A percentile compares a stretch with the other conserved stretches of the same genome.
Conservation (phyloP, 1,140 invertebrate genomes). For the Ceratitis capitata region DNA sequence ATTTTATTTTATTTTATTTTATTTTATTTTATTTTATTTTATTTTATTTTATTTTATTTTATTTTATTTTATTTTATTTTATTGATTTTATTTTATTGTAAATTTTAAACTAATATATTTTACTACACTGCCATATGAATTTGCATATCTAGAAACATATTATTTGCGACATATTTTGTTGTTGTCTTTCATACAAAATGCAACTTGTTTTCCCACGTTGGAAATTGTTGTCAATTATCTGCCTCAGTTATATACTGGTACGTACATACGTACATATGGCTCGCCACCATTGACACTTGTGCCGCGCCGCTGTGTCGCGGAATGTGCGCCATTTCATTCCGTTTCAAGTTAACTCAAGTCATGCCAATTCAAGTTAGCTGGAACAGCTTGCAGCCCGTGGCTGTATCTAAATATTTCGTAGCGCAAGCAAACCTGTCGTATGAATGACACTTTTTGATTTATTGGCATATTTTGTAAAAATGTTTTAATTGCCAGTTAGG, state of each 20-base stretch:
- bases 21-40: too few species aligned
- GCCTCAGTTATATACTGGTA: too few species aligned
- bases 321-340: background rate
- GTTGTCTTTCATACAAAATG: background rate
- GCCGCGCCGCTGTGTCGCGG: slow-evolving; percentile 22
- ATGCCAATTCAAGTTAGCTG: background rate
- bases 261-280: too few species aligned
- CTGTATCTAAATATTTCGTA: background rate
- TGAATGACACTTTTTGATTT: slow-evolving; percentile 27
- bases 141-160: background rate
- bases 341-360: background rate
- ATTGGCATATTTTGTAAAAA: slow-evolving; percentile 35
- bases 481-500: slow-evolving; percentile 33
- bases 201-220: slow-evolving; percentile 32
- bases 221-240: slow-evolving; percentile 34
- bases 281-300: slow-evolving; percentile 22
- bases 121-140: background rate
- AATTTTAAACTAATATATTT: background rate
- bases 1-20: too few species aligned
- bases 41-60: too few species aligned
- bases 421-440: background rate
- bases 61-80: background rate
- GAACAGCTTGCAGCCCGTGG: slow-evolving; percentile 23
- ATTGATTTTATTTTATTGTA: background rate
- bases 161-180: background rate